Base-by-base conservation (phyloP, 2,797 vertebrate species). In the Valencia hispanica region DNA sequence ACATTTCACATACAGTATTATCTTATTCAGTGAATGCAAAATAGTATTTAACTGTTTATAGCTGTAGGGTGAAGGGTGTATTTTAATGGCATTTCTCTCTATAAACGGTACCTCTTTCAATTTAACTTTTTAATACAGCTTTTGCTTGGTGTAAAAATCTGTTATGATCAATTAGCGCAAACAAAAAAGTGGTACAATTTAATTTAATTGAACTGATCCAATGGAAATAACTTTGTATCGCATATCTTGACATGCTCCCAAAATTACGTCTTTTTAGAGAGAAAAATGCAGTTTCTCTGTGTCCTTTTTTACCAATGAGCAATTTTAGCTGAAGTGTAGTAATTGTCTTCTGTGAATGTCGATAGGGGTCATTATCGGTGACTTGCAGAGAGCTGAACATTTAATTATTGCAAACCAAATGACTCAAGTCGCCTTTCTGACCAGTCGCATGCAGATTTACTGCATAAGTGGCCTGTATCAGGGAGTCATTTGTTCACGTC, bases 401-500 rank as follows among this genome's bases (percentile, higher is more conserved):
- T 14, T 77, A 86, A 86, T 92, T 72, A 85, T 79, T 79, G 34
- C 63, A 78, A 87, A 87, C 68, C 50, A 85, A 80, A 85, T 88
- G 48, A 90, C 65, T 82, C 66, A 20, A 57, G 18, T 80, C 81
- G 86, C 68, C 80, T 70, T 59, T 86, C 51, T 89, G 78, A 80
- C 78, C 81, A 83, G 70, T 77, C 77, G 79, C 83, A 88, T 92
- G 79, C 80, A 88, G 86, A 93, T 91, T 83, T 74, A 63, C 76
- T 87, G 84, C 87, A 86, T 74, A 84, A 89, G 77, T 89, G 79
- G 74, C 80, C 76, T 78, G 63, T 80, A 89, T 89, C 86, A 84
- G 63, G 17, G 73, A 87, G 81, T 86, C 86, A 88, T 91, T 89
- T 85, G 88, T 90, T 92, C 83, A 88, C 83, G 91, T 87, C 91